Conservation (phyloP, 2,113 vertebrate genomes). For the Zosterops borbonicus region DNA sequence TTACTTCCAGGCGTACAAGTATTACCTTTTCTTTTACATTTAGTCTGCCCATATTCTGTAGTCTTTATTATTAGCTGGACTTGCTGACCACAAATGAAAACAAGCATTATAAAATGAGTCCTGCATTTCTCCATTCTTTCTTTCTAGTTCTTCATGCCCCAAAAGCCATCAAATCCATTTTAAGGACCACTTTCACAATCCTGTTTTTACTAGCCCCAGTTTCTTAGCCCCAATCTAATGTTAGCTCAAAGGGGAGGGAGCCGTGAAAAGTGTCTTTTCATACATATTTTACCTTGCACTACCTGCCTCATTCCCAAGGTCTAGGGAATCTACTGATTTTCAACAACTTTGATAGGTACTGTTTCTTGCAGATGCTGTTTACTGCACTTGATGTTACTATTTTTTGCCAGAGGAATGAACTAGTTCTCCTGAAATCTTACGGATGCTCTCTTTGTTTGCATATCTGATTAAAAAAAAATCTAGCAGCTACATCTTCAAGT, state of each 20-base stretch:
- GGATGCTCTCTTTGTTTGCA: conserved; percentile 8
- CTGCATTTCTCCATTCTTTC: background rate
- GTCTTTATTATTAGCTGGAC: background rate
- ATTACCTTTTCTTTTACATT: background rate
- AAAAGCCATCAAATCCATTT: background rate
- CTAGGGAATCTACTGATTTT: conserved; percentile 5
- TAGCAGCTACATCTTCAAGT: conserved; percentile 12
- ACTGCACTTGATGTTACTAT: background rate
- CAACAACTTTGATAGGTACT: background rate
- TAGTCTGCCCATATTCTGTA: background rate
- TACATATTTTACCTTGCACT: background rate
- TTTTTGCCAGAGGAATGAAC: conserved; percentile 45
- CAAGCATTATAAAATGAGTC: background rate
- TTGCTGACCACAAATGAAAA: rapidly evolving
- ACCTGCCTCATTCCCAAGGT: background rate
- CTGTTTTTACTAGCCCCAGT: background rate
- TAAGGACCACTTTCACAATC: background rate
- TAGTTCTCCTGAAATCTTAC: background rate
- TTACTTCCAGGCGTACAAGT: background rate
- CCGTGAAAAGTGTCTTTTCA: background rate
- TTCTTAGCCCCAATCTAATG: background rate
- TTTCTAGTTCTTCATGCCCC: background rate
- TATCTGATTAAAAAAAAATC: conserved; percentile 34
- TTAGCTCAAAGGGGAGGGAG: conserved; percentile 19
- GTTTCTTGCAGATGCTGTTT: conserved; percentile 20